These are phyloP conservation scores for Salvelinus sp. DNA, from an alignment of 2,113 vertebrate genomes.

Conservation along the genomic window DNA sequence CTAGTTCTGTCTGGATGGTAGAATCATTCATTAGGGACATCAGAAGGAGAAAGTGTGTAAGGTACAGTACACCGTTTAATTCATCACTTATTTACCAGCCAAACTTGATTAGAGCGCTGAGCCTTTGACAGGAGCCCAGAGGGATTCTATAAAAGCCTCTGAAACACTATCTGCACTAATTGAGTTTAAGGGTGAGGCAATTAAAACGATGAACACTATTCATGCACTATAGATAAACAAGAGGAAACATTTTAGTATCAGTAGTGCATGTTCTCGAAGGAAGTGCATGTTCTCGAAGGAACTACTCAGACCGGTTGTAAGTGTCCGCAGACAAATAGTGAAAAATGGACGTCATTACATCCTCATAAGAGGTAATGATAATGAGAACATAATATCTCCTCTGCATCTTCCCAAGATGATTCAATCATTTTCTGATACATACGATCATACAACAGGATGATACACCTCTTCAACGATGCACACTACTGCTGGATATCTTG, in stretches of 20 bases:
- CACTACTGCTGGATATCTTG: too few species aligned
- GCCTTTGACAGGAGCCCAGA: too few species aligned
- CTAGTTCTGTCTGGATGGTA: too few species aligned
- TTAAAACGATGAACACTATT: background rate
- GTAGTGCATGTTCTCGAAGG: background rate
- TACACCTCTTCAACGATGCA: too few species aligned
- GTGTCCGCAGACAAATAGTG: background rate
- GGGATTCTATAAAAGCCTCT: background rate
- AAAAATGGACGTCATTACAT: background rate
- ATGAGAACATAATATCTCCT: background rate
- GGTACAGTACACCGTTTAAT: background rate
- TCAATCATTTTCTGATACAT: too few species aligned
- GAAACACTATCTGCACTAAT: background rate
- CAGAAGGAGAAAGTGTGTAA: too few species aligned
- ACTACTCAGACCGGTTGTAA: background rate
- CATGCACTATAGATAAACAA: background rate
- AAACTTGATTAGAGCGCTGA: background rate
- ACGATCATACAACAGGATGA: too few species aligned
- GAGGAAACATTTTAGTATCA: background rate
- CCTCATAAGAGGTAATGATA: background rate
- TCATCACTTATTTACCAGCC: background rate
- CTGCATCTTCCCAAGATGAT: background rate
- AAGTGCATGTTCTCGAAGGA: background rate
- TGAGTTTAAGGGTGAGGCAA: slow-evolving; percentile 7
- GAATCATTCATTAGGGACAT: too few species aligned